Percentiles rank a stretch among this genome's conserved stretches.
Conservation (phyloP, 1,140 invertebrate genomes). For the Drosophila tsacasi region DNA sequence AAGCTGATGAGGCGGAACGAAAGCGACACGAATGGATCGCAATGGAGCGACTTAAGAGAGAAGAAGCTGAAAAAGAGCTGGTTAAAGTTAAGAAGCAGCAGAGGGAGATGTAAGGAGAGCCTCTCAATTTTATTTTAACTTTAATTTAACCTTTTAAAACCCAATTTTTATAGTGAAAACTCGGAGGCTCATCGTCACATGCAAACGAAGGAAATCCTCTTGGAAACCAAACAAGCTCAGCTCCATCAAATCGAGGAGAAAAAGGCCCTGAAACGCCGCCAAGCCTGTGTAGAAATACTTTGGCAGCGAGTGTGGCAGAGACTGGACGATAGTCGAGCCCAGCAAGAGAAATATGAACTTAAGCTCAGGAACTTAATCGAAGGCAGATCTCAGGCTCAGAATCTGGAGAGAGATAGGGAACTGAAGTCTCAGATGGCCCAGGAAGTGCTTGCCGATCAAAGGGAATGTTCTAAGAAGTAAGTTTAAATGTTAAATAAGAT, state of each 20-base stretch:
- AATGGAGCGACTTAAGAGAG: slow-evolving; percentile 45
- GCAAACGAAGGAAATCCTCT: slow-evolving; percentile 59
- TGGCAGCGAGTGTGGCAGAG: slow-evolving; percentile 60
- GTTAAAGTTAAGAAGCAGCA: slow-evolving; percentile 60
- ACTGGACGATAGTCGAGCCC: slow-evolving; percentile 36
- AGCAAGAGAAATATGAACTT: slow-evolving; percentile 46
- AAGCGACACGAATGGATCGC: slow-evolving; percentile 65
- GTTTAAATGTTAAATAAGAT: not conserved
- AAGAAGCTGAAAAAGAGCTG: slow-evolving; percentile 49
- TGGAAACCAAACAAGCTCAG: slow-evolving; percentile 64
- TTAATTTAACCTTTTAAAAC: not conserved
- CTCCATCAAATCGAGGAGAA: slow-evolving; percentile 72
- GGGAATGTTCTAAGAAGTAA: slow-evolving; percentile 33
- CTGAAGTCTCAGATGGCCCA: not conserved
- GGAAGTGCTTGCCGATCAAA: slow-evolving; percentile 23
- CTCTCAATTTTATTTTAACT: not conserved
- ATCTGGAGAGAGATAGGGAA: slow-evolving; percentile 26
- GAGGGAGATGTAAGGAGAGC: slow-evolving; percentile 58
- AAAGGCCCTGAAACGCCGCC: slow-evolving; percentile 26
- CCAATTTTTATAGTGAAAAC: slow-evolving; percentile 46
- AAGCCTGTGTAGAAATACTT: slow-evolving; percentile 50
- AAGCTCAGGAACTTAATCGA: slow-evolving; percentile 39
- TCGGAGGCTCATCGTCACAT: slow-evolving; percentile 63
- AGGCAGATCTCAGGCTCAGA: slow-evolving; percentile 31
- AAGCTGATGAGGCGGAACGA: slow-evolving; percentile 33